Base-by-base conservation (phyloP, 1,140 invertebrate species). In the Calycopis cecrops region DNA sequence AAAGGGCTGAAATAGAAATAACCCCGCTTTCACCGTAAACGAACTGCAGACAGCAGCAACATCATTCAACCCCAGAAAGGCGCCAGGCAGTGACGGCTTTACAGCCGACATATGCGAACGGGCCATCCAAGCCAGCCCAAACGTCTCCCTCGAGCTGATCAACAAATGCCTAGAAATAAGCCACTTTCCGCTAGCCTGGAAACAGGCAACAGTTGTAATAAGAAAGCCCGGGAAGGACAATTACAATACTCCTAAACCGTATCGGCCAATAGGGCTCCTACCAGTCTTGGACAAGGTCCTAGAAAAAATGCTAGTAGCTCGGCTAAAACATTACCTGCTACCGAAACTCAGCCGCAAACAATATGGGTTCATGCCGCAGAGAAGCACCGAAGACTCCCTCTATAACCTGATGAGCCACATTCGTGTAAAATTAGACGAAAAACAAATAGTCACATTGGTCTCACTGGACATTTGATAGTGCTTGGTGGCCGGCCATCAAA, bases 131-230 rank as follows among this genome's bases (percentile, higher is more conserved):
- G n/a, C n/a, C n/a, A n/a, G n/a, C 7, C 18, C 14, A 11, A 40
- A 60, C 2, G 0, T 50, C 0, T 42, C 47, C 33, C 21, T 54
- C 0, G 35, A 44, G 0, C 6, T 59, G 1, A 11, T 14, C 3
- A 59, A 59, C 16, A 54, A 40, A 14, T 54, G 52, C 14, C 28
- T 59, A 4, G 9, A 16, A 1, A 4, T 50, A 4, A n/a, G 14
- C 2, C 14, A 47, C 44, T 66, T 66, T 35, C 63, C 63, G 4
- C 53, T 10, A 1, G 28, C 0, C 11, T 64, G 62, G 62, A 64
- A 64, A 14, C 38, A 48, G 18, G 62, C 62, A 0, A 34, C 17
- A 0, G 55, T 64, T 0, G 18, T 52, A 4, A 35, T 60, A 1
- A 18, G 48, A 17, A 64, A 60, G 40, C 58, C 48, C 3, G 50